These are phyloP conservation scores for Sebastes diploproa DNA, from an alignment of 2,797 vertebrate species.

Conservation along the genomic window DNA sequence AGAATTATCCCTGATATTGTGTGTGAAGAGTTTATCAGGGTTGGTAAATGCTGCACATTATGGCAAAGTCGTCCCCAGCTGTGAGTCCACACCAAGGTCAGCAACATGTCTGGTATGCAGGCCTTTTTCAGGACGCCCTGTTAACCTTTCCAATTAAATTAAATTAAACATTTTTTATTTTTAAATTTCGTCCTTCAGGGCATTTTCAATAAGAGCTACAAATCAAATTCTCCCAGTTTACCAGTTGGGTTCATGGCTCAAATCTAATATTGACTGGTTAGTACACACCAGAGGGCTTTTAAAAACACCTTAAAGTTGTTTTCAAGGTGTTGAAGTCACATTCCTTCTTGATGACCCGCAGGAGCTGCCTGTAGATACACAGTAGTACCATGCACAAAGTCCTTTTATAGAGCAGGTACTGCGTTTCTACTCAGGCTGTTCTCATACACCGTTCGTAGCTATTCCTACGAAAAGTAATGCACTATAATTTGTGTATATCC, in stretches of 20 bases:
- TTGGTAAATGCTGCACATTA: slow-evolving; percentile 5
- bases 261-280: slow-evolving; percentile 21
- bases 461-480: no score
- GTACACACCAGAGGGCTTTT: slow-evolving; percentile 17
- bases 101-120: slow-evolving; percentile 1
- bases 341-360: slow-evolving; percentile 22
- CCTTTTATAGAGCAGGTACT: background rate
- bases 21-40: slow-evolving; percentile 19
- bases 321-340: slow-evolving; percentile 38
- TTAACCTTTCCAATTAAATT: slow-evolving; percentile 24
- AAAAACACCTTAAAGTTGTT: slow-evolving; percentile 34
- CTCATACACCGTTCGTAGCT: no score
- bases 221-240: slow-evolving; percentile 37
- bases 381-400: background rate
- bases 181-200: background rate
- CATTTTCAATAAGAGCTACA: slow-evolving; percentile 28
- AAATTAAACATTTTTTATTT: slow-evolving; percentile 10
- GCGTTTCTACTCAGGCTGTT: background rate
- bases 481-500: no score
- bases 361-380: slow-evolving; percentile 3
- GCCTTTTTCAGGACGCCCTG: slow-evolving; percentile 28
- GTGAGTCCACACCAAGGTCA: slow-evolving; percentile 16
- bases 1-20: slow-evolving; percentile 41
- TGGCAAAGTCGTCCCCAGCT: slow-evolving; percentile 1
- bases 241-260: slow-evolving; percentile 30